phyloP scores from a whole-genome alignment of 2,888 invertebrate genomes.

The Gryllus longicercus region DNA sequence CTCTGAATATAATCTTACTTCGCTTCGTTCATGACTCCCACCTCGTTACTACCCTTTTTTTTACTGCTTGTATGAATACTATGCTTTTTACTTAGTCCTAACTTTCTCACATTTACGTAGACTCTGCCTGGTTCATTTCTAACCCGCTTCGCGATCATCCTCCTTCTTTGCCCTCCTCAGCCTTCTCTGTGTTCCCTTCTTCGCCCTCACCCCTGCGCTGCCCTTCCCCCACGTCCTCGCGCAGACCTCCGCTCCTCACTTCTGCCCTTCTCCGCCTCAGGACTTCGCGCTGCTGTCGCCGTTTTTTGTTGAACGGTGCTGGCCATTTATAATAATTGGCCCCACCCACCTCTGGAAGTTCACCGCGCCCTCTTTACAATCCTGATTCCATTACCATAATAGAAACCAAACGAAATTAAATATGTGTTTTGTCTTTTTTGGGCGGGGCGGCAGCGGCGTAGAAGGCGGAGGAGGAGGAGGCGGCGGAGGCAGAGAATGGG shows the following conservation, averaged over 20 bases:
- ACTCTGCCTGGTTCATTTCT: no score
- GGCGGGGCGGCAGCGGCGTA: conserved; percentile 19
- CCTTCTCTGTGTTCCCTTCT: neutral
- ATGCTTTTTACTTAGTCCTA: no score
- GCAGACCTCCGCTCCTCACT: neutral
- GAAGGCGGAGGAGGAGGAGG: neutral
- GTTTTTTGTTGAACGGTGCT: conserved; percentile 17
- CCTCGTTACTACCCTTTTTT: no score
- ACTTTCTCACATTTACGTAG: no score
- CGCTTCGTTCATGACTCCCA: no score
- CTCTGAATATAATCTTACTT: no score
- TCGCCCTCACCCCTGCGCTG: neutral
- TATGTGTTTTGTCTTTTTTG: conserved; percentile 32
- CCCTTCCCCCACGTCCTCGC: neutral
- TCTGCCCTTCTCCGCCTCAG: neutral
- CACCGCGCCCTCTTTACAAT: conserved; percentile 28
- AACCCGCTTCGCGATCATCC: no score
- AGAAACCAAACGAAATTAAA: conserved; percentile 39
- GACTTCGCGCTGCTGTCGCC: conserved; percentile 20
- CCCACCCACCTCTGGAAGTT: conserved; percentile 20
- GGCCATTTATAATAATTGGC: conserved; percentile 26
- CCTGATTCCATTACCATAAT: conserved; percentile 38
- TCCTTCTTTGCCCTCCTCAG: neutral
- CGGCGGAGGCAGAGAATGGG: neutral
- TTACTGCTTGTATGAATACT: no score